phyloP scores from a whole-genome alignment of 2,113 vertebrate species.

The western clawed frog (Xenopus tropicalis) region UCB_Xtro_10.0 CM004449.2:129710501-129711000 shows the following conservation, averaged over 20 bases:
- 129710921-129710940: conserved; percentile 74
- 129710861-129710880: conserved; percentile 79
- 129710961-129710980: not conserved
- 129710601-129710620: too few relatives aligned
- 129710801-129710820: conserved; percentile 72
- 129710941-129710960: conserved; percentile 72
- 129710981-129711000: too few relatives aligned
- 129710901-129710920: conserved; percentile 77
- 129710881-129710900: conserved; percentile 87
- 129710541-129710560: conserved; percentile 91
- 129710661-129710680: too few relatives aligned
- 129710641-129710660: too few relatives aligned
- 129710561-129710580: conserved; percentile 15
- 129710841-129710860: conserved; percentile 75
- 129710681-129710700: too few relatives aligned
- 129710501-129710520: conserved; percentile 81
- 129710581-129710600: too few relatives aligned
- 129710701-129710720: too few relatives aligned
- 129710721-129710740: not conserved
- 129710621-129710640: too few relatives aligned
- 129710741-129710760: conserved; percentile 76
- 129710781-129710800: conserved; percentile 81
- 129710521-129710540: conserved; percentile 79
- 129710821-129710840: conserved; percentile 88
- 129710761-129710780: conserved; percentile 82